Base-by-base conservation (phyloP, 2,888 invertebrate genomes). In the Drosophila rellima region DNA sequence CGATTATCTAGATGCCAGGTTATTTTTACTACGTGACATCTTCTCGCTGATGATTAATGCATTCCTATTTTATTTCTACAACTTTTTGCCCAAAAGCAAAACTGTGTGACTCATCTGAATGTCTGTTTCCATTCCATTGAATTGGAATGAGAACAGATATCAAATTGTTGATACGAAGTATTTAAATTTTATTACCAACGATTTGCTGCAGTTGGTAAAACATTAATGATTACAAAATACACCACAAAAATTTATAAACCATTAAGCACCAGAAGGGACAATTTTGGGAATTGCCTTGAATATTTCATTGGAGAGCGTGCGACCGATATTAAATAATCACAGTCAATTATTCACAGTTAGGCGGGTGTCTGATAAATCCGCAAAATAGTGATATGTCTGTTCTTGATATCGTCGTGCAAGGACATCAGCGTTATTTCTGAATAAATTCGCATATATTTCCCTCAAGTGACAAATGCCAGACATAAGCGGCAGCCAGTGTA, bases 331-430 rank as follows among this genome's bases (percentile, higher is more conserved):
- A 68, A 72, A 76, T 74, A 82, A 82, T 80, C 76, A 37, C 61
- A 17, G 65, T 29, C 82, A 82, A 85, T 82, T 80, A 85, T 78
- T 85, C 52, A 82, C 62, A 73, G 75, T 52, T 52, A 64, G 56
- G 11, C 44, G 59, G 17, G 29, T 39, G 55, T 40, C 54, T 42
- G 74, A 73, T 59, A 59, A 50, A 72, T 74, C 61, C 48, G 23
- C 23, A 31, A 33, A 59, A 66, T 35, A 64, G 15, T 55, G 54
- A 72, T 66, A 62, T 68, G 59, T 23, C 39, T 54, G 40, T 63
- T 45, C 31, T 29, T 59, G 45, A 64, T 68, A 72, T 55, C 37
- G 57, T 63, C 37, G 35, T 44, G 39, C 57, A 54, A 18, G 31
- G 67, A 72, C 44, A 51, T 40, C 33, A 29, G 18, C 3, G 20